Base-by-base conservation (phyloP, 2,113 vertebrate genomes). In the Nyctereutes procyonoides region DNA sequence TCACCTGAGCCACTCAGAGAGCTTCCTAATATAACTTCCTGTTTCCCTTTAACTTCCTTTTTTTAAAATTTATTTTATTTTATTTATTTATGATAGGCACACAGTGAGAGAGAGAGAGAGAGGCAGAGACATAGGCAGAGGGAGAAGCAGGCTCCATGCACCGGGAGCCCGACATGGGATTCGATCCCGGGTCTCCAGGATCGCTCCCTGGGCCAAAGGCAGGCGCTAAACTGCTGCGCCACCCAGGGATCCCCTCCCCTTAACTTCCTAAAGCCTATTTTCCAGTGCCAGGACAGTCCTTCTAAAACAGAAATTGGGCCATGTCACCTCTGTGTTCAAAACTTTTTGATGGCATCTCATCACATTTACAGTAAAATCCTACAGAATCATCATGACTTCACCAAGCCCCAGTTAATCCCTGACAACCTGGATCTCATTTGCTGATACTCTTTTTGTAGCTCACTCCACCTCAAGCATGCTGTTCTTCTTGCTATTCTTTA, bases 321-420 rank as follows among this genome's bases (percentile, higher is more conserved):
- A 12, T 26, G 28, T 84, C 38, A 76, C 53, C 81, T 8, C 24
- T 65, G 24, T 58, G 81, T 28, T 93, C 77, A 97, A 62, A 96
- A 88, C 35, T 79, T 48, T 73, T 43, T 55, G 51, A 79, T 43
- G 51, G 35, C 24, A 48, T 84, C 56, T 83, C 20, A 43, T 79
- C 77, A 90, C 7, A 38, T 69, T 86, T 74, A 56, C 17, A 83
- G 38, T 88, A 90, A 96, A 87, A 82, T n/a, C 93, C 51, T 3
- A 32, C 8, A 73, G 30, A 73, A 51, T 92, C 58, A 85, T 51
- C 71, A 22, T 53, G 71, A 83, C 11, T 82, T 96, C 24, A 51
- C 53, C 55, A 77, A 85, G 16, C 51, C 16, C 19, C 24, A 73
- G 51, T 55, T 16, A 8, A 67, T 51, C 4, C 3, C 17, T 74